Conservation (phyloP, 1,140 invertebrate genomes). For the Venturia canescens region DNA sequence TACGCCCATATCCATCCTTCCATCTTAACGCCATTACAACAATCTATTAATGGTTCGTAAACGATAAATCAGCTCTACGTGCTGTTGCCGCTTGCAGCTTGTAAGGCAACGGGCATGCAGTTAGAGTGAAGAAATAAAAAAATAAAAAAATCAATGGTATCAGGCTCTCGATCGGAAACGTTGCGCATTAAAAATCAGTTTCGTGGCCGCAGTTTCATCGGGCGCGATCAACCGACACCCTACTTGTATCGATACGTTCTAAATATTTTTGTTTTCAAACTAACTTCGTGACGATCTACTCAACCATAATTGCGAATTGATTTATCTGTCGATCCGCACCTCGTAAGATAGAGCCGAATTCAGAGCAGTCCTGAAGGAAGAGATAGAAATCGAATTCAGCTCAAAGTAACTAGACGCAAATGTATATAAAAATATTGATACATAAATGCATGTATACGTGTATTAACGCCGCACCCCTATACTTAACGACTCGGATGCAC, state of each 20-base stretch:
- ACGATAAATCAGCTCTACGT: slow-evolving; percentile 68
- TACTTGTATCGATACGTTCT: no score
- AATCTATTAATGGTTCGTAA: slow-evolving; percentile 73
- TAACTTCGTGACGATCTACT: no score
- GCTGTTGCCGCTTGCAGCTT: slow-evolving; percentile 35
- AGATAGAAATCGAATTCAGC: slow-evolving; percentile 17
- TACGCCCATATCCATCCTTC: slow-evolving; percentile 70
- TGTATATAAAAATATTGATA: no score
- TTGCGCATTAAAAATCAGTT: not conserved
- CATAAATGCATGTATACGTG: not conserved
- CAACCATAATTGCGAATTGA: no score
- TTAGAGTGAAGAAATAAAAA: slow-evolving; percentile 4
- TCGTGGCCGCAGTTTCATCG: not conserved
- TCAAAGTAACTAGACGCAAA: no score
- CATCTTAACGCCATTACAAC: slow-evolving; percentile 74
- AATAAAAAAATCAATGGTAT: not conserved
- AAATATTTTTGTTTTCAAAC: no score
- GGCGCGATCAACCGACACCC: no score
- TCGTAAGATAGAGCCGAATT: no score
- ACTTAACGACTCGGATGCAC: slow-evolving; percentile 40
- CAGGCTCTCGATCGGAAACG: not conserved
- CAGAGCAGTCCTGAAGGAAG: not conserved
- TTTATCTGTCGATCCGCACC: no score
- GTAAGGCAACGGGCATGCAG: not conserved
- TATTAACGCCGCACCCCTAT: slow-evolving; percentile 36